Conservation (phyloP, 2,113 vertebrate species). For the Oenanthe melanoleuca region DNA sequence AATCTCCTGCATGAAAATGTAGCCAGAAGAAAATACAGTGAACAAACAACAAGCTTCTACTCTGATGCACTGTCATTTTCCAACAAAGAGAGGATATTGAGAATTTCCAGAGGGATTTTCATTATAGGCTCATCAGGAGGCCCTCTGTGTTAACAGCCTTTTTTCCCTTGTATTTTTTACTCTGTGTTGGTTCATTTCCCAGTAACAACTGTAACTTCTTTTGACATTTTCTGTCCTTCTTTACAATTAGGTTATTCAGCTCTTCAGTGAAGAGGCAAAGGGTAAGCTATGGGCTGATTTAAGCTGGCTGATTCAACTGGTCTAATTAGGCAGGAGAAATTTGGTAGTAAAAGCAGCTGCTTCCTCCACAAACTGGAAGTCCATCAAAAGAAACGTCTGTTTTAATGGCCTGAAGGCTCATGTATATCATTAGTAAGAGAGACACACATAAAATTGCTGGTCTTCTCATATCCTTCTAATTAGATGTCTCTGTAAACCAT, state of each 20-base stretch:
- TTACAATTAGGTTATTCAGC: not conserved
- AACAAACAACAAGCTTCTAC: not conserved
- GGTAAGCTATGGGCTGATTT: not conserved
- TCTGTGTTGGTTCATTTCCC: not conserved
- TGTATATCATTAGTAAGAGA: not conserved
- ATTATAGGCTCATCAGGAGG: not conserved
- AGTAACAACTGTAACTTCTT: not conserved
- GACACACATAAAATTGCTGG: not conserved
- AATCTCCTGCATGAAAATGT: not conserved
- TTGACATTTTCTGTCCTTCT: not conserved
- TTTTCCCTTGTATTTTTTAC: not conserved
- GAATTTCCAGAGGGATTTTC: not conserved
- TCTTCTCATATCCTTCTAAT: not conserved
- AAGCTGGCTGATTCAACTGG: not conserved
- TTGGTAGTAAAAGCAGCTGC: not conserved
- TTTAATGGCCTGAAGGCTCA: not conserved
- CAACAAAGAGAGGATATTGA: not conserved
- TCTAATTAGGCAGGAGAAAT: not conserved
- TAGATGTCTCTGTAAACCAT: not conserved
- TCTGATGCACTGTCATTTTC: not conserved
- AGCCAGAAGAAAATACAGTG: not conserved
- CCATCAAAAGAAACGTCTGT: not conserved
- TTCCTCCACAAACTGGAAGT: not conserved
- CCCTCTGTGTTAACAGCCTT: not conserved
- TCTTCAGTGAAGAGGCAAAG: not conserved